Evolutionary conservation across 1,140 invertebrate species (phyloP), one percentile per base, ranked within the genome.

Genomic region (Eciton burchellii): DNA sequence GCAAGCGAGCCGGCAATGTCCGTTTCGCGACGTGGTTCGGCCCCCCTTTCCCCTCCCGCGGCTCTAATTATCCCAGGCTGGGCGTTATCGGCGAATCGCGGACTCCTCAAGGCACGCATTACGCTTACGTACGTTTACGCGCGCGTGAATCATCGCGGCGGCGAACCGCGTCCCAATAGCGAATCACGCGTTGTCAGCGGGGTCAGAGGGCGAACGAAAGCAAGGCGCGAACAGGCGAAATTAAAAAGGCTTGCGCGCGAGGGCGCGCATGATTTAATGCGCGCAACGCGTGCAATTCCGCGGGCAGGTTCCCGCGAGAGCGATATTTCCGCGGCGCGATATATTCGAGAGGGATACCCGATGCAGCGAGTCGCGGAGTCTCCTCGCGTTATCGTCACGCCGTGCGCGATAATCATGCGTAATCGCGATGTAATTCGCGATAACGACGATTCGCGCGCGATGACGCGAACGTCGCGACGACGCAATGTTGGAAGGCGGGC

Each of bases 91-190:
- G 21, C 24, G 73, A 66, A 77, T 77, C 73, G 62, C 62, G 74
- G 63, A 49, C 29, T 12, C 74, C n/a, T n/a, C n/a, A n/a, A n/a
- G n/a, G n/a, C n/a, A n/a, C n/a, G n/a, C n/a, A n/a, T n/a, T 45
- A 79, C n/a, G 16, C 74, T 68, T 63, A 79, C 70, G 68, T 68
- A 79, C 70, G 70, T 79, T 79, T 79, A 79, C 70, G 70, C 41
- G 21, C 47, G 41, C 47, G n/a, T n/a, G 16, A 77, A 68, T 77
- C 68, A 77, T 70, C 56, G 68, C 35, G 49, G 49, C 49, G 24
- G 45, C 63, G 70, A 79, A 70, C 45, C 70, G 56, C 56, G 65
- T 79, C 74, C 70, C 70, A 79, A 68, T 79, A 79, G 65, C 74
- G 63, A 79, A 79, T 79, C 56, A 79, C 74, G 63, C 74, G 63